These are phyloP conservation scores for Podiceps cristatus DNA, from an alignment of 2,113 vertebrate genomes.

Conservation along the genomic window DNA sequence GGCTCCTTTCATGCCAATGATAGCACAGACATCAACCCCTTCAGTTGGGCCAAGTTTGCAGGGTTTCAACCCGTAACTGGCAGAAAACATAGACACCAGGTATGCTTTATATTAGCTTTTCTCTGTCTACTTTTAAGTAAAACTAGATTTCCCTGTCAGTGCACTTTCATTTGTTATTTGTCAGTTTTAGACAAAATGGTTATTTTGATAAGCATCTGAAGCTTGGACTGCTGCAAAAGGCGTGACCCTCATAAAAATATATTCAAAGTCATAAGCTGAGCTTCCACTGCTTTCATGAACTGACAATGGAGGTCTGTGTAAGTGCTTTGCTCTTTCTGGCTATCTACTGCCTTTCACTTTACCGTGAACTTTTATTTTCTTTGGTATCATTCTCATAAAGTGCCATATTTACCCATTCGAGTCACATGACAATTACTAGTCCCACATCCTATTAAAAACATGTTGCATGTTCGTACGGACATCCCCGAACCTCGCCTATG, in stretches of 20 bases:
- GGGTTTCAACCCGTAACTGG: not conserved
- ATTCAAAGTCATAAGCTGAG: not conserved
- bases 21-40: not conserved
- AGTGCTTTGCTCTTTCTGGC: not conserved
- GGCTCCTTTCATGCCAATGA: not conserved
- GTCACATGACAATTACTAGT: conserved; percentile 1
- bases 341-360: not conserved
- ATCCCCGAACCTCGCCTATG: not conserved
- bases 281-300: not conserved
- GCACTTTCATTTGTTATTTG: not conserved
- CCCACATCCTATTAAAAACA: not conserved
- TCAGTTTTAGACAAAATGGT: not conserved
- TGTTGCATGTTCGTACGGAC: not conserved
- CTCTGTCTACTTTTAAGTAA: not conserved
- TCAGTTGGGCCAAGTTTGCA: not conserved
- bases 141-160: not conserved
- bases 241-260: not conserved
- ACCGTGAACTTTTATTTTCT: not conserved
- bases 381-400: not conserved
- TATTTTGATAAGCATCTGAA: not conserved
- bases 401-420: not conserved
- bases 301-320: not conserved
- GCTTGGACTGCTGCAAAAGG: not conserved
- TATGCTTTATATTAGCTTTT: not conserved
- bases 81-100: not conserved